A percentile compares a stretch with the other conserved stretches of the same genome.
These are phyloP conservation scores for Perodicticus potto DNA, from an alignment of 2,797 vertebrate genomes.

Conservation along the genomic window DNA sequence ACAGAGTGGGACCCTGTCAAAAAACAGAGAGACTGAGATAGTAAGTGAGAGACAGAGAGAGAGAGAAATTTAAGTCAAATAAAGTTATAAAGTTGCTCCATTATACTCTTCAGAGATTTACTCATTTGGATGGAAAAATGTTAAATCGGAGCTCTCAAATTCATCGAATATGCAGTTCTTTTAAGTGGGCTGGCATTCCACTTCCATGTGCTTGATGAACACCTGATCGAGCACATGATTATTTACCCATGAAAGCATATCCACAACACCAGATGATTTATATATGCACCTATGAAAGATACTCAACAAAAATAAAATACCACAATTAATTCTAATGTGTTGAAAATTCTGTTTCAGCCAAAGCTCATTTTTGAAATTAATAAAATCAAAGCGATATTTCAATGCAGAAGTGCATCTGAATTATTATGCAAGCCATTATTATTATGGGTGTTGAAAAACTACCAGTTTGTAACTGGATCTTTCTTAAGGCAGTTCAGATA, in stretches of 20 bases:
- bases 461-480: constrained; percentile 77
- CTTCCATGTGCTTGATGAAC: not conserved
- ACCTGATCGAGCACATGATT: not conserved
- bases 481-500: constrained; percentile 58
- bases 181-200: not conserved
- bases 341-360: not conserved
- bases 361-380: not conserved
- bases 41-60: no score
- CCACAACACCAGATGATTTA: not conserved
- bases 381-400: constrained; percentile 31
- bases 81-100: not conserved
- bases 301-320: not conserved
- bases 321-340: constrained; percentile 6
- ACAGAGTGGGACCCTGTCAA: not conserved
- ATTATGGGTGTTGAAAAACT: constrained; percentile 60
- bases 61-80: not conserved
- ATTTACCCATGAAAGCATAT: not conserved
- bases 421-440: constrained; percentile 75
- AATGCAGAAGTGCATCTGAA: constrained; percentile 6
- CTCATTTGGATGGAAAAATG: not conserved
- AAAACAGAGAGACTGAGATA: no score
- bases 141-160: not conserved
- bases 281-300: not conserved
- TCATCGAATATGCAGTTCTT: not conserved
- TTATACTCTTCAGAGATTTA: not conserved